Evolutionary conservation across 2,888 invertebrate species (phyloP).

Genomic region (Marronus borbonicus): DNA sequence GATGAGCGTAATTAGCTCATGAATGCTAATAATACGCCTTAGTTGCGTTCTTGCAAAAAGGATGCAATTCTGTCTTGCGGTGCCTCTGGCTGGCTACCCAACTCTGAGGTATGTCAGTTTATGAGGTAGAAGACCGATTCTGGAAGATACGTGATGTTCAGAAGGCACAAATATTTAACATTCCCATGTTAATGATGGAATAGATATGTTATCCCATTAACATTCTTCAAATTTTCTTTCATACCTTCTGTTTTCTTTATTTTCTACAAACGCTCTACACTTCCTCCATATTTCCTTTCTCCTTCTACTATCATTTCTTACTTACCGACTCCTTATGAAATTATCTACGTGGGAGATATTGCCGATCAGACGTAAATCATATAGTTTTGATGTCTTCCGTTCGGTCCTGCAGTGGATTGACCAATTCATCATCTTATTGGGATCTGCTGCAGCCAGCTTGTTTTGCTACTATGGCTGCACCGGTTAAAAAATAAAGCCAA

Average conservation of each 20-base stretch:
- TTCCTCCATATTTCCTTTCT: conserved; percentile 9
- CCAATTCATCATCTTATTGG: conserved; percentile 60
- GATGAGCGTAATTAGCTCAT: conserved; percentile 74
- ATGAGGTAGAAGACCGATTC: conserved; percentile 67
- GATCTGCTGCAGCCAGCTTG: conserved; percentile 67
- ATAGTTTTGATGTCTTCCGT: conserved; percentile 60
- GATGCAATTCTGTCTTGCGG: conserved; percentile 70
- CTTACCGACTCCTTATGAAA: conserved; percentile 42
- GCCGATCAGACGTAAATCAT: conserved; percentile 50
- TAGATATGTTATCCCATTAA: conserved; percentile 31
- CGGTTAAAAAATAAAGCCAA: conserved; percentile 62
- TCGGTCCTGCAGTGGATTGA: conserved; percentile 64
- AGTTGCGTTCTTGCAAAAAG: conserved; percentile 64
- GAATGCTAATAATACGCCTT: conserved; percentile 70
- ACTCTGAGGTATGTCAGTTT: conserved; percentile 64
- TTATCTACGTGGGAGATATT: conserved; percentile 52
- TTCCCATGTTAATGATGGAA: conserved; percentile 47
- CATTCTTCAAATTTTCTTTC: conserved; percentile 30
- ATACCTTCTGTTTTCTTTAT: neutral
- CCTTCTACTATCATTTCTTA: neutral
- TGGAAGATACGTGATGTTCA: conserved; percentile 65
- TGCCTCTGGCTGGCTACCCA: conserved; percentile 70
- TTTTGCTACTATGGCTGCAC: conserved; percentile 63
- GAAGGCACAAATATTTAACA: conserved; percentile 62
- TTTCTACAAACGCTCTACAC: neutral